Percentiles rank a stretch among this genome's conserved stretches.
phyloP scores from a whole-genome alignment of 2,888 invertebrate genomes.

The Apotomis turbidana region DNA sequence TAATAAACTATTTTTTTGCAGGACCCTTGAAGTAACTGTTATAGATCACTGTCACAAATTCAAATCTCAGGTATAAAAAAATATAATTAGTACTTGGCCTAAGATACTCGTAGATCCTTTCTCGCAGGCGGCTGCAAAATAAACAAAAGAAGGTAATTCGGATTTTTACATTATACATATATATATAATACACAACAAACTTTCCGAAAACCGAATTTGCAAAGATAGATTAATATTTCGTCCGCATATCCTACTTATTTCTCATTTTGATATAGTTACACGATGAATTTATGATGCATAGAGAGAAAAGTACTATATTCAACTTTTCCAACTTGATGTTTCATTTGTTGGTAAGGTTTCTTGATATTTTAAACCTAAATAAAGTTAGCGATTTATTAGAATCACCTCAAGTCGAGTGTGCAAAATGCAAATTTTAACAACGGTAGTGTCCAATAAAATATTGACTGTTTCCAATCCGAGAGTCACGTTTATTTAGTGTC shows the following conservation, averaged over 20 bases:
- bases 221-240: too few relatives aligned
- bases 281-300: not conserved
- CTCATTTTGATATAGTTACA: too few relatives aligned
- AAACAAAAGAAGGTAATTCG: too few relatives aligned
- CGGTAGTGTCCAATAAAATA: conserved; percentile 57
- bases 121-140: too few relatives aligned
- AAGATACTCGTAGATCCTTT: too few relatives aligned
- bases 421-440: conserved; percentile 29
- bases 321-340: not conserved
- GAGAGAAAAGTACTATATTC: not conserved
- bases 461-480: conserved; percentile 66
- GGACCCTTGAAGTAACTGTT: not conserved
- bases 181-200: too few relatives aligned
- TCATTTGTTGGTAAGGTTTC: not conserved
- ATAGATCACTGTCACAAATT: not conserved
- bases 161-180: too few relatives aligned
- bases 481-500: conserved; percentile 7
- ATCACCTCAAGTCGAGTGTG: conserved; percentile 19
- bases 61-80: too few relatives aligned
- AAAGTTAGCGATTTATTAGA: conserved; percentile 25
- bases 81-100: too few relatives aligned
- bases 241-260: too few relatives aligned
- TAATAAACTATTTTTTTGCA: conserved; percentile 1
- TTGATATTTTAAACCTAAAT: conserved; percentile 8
- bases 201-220: too few relatives aligned